A percentile compares a stretch with the other conserved stretches of the same genome.
Evolutionary conservation across 2,113 vertebrate genomes (phyloP).

Genomic region (Pomatorhinus ruficollis): DNA sequence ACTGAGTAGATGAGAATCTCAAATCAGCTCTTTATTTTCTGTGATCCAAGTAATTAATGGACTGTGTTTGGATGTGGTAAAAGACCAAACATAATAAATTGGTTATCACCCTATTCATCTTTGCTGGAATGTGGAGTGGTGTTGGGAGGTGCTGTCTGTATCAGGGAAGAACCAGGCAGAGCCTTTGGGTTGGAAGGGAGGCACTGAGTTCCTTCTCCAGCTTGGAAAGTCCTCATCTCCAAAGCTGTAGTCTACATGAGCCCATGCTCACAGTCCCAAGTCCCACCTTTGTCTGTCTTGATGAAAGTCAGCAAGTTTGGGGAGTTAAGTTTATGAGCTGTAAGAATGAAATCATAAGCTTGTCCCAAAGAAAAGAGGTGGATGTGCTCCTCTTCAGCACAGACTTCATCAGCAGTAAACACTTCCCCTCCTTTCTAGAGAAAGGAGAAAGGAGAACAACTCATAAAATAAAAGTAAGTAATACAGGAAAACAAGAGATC

Average conservation of each 20-base stretch:
- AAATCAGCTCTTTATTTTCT: conserved; percentile 2
- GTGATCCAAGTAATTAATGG: neutral
- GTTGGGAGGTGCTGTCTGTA: neutral
- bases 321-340: neutral
- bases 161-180: neutral
- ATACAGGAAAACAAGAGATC: neutral
- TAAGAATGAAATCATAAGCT: neutral
- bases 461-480: neutral
- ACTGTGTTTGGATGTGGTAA: neutral
- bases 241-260: neutral
- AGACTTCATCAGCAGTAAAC: neutral
- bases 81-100: neutral
- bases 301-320: neutral
- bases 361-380: neutral
- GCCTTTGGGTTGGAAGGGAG: neutral
- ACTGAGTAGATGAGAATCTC: neutral
- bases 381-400: neutral
- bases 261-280: neutral
- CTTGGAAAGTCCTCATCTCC: neutral
- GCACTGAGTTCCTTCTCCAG: neutral
- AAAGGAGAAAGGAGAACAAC: neutral
- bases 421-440: neutral
- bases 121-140: neutral
- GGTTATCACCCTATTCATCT: neutral
- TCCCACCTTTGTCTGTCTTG: neutral